A percentile compares a stretch with the other conserved stretches of the same genome.
phyloP scores from a whole-genome alignment of 2,888 invertebrate species.

The Barypeithes pellucidus region DNA sequence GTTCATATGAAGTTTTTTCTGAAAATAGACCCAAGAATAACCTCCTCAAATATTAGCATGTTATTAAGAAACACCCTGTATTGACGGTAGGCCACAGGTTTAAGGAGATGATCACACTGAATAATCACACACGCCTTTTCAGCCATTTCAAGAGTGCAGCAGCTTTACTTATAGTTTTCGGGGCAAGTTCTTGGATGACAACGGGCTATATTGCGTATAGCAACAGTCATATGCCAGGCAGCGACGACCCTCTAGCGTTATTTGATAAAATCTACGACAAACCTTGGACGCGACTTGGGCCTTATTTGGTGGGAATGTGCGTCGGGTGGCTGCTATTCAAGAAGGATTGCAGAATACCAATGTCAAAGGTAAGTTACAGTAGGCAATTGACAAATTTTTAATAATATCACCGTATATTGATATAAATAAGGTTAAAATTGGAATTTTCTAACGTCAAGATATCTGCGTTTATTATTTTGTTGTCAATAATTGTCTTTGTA shows the following conservation, averaged over 20 bases:
- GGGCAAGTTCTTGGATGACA: slow-evolving; percentile 85
- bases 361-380: slow-evolving; percentile 81
- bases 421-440: too few relatives aligned
- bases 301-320: slow-evolving; percentile 88
- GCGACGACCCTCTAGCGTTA: slow-evolving; percentile 86
- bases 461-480: too few relatives aligned
- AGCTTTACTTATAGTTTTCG: slow-evolving; percentile 76
- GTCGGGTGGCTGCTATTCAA: slow-evolving; percentile 89
- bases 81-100: neutral
- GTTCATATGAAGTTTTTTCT: too few relatives aligned
- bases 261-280: slow-evolving; percentile 94
- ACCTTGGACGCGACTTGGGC: slow-evolving; percentile 90
- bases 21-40: too few relatives aligned
- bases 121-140: too few relatives aligned
- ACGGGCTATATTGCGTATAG: slow-evolving; percentile 86
- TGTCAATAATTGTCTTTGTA: too few relatives aligned
- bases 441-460: too few relatives aligned
- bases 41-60: too few relatives aligned
- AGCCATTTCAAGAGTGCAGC: slow-evolving; percentile 87
- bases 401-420: too few relatives aligned
- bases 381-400: too few relatives aligned
- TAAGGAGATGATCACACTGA: too few relatives aligned
- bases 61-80: too few relatives aligned
- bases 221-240: slow-evolving; percentile 84
- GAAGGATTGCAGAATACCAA: slow-evolving; percentile 84